Conservation (phyloP, 2,113 vertebrate species). For the Notiomystis cincta region DNA sequence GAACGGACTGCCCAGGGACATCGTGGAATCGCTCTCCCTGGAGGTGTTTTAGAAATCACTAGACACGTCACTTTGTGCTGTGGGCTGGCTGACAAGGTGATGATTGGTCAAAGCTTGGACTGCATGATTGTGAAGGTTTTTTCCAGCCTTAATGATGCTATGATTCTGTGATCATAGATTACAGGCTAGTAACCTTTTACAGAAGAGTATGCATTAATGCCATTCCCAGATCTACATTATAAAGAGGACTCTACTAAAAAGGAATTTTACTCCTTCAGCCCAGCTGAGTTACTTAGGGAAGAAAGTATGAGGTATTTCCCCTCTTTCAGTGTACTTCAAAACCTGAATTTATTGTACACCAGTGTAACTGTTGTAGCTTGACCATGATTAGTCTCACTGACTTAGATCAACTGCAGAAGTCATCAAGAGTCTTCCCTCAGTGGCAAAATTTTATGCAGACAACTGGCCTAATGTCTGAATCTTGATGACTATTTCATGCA, state of each 20-base stretch:
- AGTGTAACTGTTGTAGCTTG: not conserved
- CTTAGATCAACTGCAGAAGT: not conserved
- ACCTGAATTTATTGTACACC: not conserved
- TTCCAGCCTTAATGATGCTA: not conserved
- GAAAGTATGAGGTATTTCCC: not conserved
- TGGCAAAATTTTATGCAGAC: not conserved
- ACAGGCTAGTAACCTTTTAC: not conserved
- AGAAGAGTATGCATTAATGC: not conserved
- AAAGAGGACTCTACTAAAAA: not conserved
- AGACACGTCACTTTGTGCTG: not conserved
- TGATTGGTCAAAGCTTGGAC: not conserved
- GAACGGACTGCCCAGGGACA: not conserved
- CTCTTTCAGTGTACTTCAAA: not conserved
- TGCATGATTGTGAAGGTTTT: not conserved
- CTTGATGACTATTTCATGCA: not conserved
- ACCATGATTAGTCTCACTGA: not conserved
- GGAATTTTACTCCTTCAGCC: not conserved
- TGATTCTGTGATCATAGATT: not conserved
- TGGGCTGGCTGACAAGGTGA: not conserved
- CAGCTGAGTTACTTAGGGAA: not conserved
- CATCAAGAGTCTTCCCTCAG: not conserved
- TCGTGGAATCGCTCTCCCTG: not conserved
- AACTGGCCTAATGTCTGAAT: not conserved
- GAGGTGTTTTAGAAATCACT: not conserved
- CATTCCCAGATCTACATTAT: not conserved